These are phyloP conservation scores for Lamellibrachia luymesi DNA, from an alignment of 1,140 invertebrate genomes.

Conservation along the genomic window DNA sequence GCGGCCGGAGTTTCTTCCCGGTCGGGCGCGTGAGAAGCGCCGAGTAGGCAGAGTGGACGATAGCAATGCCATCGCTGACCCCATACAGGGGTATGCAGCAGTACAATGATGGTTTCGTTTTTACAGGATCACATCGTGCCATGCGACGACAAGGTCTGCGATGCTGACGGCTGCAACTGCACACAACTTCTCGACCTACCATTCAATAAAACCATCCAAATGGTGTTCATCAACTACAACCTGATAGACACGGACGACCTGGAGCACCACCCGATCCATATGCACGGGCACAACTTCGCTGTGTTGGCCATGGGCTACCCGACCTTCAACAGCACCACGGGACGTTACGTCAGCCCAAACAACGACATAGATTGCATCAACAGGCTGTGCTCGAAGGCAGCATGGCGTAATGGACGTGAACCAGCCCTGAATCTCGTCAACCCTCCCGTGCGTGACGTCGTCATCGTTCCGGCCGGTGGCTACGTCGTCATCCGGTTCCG, in stretches of 20 bases:
- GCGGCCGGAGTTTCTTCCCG: no score
- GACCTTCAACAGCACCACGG: not conserved
- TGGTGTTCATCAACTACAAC: slow-evolving; percentile 9
- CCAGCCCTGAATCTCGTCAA: slow-evolving; percentile 52
- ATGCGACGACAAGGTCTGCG: slow-evolving; percentile 12
- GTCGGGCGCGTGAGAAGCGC: no score
- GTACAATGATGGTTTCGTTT: not conserved
- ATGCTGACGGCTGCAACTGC: slow-evolving; percentile 11
- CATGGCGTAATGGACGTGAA: slow-evolving; percentile 28
- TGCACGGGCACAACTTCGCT: slow-evolving; percentile 23
- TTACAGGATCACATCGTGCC: slow-evolving; percentile 8
- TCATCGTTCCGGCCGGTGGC: slow-evolving; percentile 66
- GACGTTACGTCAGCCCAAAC: not conserved
- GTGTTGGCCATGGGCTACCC: slow-evolving; percentile 18
- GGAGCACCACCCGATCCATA: slow-evolving; percentile 10
- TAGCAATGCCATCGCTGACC: no score
- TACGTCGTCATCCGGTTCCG: slow-evolving; percentile 68
- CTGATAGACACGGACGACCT: not conserved
- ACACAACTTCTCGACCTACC: slow-evolving; percentile 16
- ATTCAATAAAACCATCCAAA: slow-evolving; percentile 8
- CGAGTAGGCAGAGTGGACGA: no score
- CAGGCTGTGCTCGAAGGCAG: slow-evolving; percentile 28
- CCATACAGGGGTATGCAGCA: no score
- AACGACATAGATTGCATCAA: slow-evolving; percentile 22
- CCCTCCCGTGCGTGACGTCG: slow-evolving; percentile 67